Evolutionary conservation across 2,888 invertebrate species (phyloP).

Genomic region (Stenchaetothrips biformis): DNA sequence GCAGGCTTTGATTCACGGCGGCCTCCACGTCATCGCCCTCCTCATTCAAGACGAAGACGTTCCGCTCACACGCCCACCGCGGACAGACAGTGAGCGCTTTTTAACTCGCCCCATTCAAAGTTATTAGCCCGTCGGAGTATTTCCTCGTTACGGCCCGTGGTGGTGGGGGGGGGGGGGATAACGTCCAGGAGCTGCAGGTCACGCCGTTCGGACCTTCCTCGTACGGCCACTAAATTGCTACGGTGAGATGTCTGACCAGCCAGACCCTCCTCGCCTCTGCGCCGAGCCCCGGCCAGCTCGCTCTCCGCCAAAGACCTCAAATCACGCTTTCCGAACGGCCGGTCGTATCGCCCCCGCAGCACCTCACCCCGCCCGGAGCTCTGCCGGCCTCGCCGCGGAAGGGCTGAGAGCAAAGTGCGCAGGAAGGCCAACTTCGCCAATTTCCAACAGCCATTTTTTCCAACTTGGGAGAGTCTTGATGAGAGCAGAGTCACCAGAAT

Average conservation of each 20-base stretch:
- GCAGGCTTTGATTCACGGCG: too few species aligned
- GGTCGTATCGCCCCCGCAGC: not conserved
- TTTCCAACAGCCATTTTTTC: slow-evolving; percentile 23
- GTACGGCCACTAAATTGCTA: slow-evolving; percentile 17
- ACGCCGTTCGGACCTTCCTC: not conserved
- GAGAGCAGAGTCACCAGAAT: slow-evolving; percentile 24
- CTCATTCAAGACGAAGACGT: too few species aligned
- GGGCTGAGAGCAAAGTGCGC: slow-evolving; percentile 10
- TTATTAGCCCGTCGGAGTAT: too few species aligned
- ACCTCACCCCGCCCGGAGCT: not conserved
- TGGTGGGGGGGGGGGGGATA: too few species aligned
- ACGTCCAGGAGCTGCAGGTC: too few species aligned
- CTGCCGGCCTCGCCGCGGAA: not conserved
- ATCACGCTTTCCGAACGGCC: not conserved
- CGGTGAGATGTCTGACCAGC: slow-evolving; percentile 2
- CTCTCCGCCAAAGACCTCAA: not conserved
- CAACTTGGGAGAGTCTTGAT: slow-evolving; percentile 19
- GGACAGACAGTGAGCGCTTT: too few species aligned
- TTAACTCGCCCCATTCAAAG: too few species aligned
- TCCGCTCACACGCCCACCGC: too few species aligned
- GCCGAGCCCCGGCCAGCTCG: not conserved
- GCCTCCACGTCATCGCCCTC: too few species aligned
- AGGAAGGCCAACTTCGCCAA: slow-evolving; percentile 24
- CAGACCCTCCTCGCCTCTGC: not conserved
- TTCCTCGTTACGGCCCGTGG: too few species aligned